Base-by-base conservation (phyloP, 2,888 invertebrate species). In the Daptonema setosum region DNA sequence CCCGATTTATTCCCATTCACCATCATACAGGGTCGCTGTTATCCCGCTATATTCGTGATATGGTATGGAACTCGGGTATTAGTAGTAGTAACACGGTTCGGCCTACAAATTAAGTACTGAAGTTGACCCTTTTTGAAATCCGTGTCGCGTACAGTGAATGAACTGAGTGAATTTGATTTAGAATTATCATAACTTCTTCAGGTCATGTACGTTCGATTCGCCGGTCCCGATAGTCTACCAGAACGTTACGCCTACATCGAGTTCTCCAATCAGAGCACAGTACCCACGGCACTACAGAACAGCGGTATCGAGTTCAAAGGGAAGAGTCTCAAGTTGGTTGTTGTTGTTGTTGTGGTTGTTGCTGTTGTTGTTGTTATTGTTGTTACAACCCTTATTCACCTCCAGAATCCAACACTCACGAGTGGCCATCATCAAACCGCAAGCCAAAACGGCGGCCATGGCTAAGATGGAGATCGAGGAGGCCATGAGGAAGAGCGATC, bases 381-480 rank as follows among this genome's bases (percentile, higher is more conserved):
- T 50, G 11, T 22, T 8, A 50, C 8, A 50, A 8, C n/a, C n/a
- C n/a, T 14, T 20, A 11, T n/a, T 11, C n/a, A 8, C n/a, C n/a
- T n/a, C n/a, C 63, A 75, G 77, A 64, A 82, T 95, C 11, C 82
- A 82, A 64, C 95, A 95, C 74, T 84, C 93, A 0, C 86, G 83
- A 1, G 86, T 87, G 70, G 82, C 87, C 0, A 88, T 91, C 60
- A 79, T 81, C 1, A 74, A 75, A 59, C 91, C 91, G 0, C 87
- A 87, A 70, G 85, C 87, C 0, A 90, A 91, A 72, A 88, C 87
- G 63, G 88, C 88, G 69, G 88, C 90, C 70, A 88, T 87, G 1
- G 90, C 90, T 0, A 86, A 90, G 68, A 80, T 84, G 51, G 91
- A 91, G 75, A 88, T 93, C 57, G 90, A 91, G 71, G 90, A 90